Base-by-base conservation (phyloP, 2,113 vertebrate genomes). In the Formicarius rufipectus region DNA sequence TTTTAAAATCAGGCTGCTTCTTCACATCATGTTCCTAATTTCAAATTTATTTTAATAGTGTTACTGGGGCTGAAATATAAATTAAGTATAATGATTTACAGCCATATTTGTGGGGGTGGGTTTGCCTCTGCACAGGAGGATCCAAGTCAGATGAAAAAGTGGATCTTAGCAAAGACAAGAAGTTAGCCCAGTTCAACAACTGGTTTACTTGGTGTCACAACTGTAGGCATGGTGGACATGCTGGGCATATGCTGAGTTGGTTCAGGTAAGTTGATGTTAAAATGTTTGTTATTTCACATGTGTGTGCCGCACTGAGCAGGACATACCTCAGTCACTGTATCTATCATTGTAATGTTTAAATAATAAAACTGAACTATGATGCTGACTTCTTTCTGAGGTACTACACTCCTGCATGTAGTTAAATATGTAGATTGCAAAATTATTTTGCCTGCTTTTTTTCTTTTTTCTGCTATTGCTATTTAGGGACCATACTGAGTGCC, bases 181-280 rank as follows among this genome's bases (percentile, higher is more conserved):
- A 99, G 97, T 97, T 99, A 31, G 99, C 99, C 58, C 99, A 99
- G 86, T 99, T 99, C 96, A 99, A 99, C 97, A 99, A 99, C 98
- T 99, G 99, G 99, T 99, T 99, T 97, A 99, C 99, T 35, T 99
- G 99, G 99, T 99, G 99, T 95, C 99, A 99, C 97, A 99, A 99
- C 96, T 99, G 99, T 94, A 98, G 99, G 17, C 99, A 99, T 3
- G 99, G 99, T 12, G 99, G 99, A 60, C 99, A 99, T 30, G 99
- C 99, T 9, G 99, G 99, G 44, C 99, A 99, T 94, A 99, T 99
- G 99, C 99, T 99, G 44, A 99, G 99, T 96, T 99, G 99, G 99
- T 99, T 99, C 98, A 99, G 99, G 99, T 99, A 97, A 97, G 82
- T 9, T 37, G 42, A 42, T 64, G 19, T 35, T 69, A n/a, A 87